Evolutionary conservation across 2,113 vertebrate genomes (phyloP).

Genomic region (Symphodus melops): DNA sequence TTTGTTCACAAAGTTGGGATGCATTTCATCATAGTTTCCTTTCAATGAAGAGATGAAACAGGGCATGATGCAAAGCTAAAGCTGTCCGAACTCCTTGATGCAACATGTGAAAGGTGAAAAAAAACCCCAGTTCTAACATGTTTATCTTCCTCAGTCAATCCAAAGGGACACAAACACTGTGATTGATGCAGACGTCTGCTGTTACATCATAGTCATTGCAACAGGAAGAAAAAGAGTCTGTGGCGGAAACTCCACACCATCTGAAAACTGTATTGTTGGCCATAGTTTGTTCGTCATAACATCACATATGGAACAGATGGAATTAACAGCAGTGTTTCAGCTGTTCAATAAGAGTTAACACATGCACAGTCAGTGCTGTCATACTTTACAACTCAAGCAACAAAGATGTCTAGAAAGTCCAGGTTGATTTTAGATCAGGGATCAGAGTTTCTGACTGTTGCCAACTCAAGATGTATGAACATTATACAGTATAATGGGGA

Average conservation of each 20-base stretch:
- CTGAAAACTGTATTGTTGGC: background rate
- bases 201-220: slow-evolving; percentile 13
- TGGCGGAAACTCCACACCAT: background rate
- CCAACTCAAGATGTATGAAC: no score
- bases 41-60: background rate
- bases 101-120: slow-evolving; percentile 11
- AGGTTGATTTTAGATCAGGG: no score
- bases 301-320: no score
- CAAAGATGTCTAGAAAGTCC: no score
- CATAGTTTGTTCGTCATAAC: no score
- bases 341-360: no score
- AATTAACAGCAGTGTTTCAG: no score
- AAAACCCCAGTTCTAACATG: slow-evolving; percentile 12
- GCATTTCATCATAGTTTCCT: background rate
- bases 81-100: slow-evolving; percentile 11
- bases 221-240: background rate
- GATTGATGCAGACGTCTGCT: background rate
- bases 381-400: no score
- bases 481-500: no score
- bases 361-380: no score
- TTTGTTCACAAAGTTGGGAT: background rate
- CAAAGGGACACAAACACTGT: background rate
- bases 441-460: no score
- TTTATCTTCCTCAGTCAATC: slow-evolving; percentile 8
- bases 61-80: background rate